Base-by-base conservation (phyloP, 2,888 invertebrate species). In the Calephelis perditalis region DNA sequence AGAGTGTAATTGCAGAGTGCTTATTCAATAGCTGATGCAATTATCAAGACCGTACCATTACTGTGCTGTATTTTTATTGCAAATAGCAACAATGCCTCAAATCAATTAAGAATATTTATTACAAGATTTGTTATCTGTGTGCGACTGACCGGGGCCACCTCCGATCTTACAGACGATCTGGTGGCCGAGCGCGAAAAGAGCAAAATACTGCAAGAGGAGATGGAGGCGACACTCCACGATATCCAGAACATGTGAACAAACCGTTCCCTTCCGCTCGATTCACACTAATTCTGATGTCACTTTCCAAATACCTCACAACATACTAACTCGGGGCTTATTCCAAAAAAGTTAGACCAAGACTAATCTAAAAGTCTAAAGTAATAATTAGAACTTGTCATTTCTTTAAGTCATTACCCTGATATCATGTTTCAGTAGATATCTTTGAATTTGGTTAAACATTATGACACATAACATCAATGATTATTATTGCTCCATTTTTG, bases 171-270 rank as follows among this genome's bases (percentile, higher is more conserved):
- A 99, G 99, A 98, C 94, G 98, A 98, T 91, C 95, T 98, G 91
- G 94, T 97, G 91, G 93, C 94, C 86, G 97, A 97, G 92, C 96
- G 96, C 92, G 96, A 96, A 93, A 97, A 97, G 94, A 97, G 96
- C 94, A 97, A 97, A 94, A 92, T 96, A 89, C 95, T 99, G 89
- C 96, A 97, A 91, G 97, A 97, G 91, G 99, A 99, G 92, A 98
- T 99, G 97, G 99, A 99, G 92, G 95, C 97, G 84, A 98, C 98
- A 84, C 95, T 99, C 93, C 97, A 97, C 94, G 99, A 99, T 93
- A 97, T 99, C 92, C 98, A 98, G 94, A 97, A 98, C 92, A 98
- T 98, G 97, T 98, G 96, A 95, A 92, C 86, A 78, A 79, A 74
- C 70, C 71, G 66, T 69, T 66, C 71, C 68, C 68, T 66, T 73